Evolutionary conservation across 30 jellyfish, hydroid and myxozoan species (phyloP).

Genomic region (Nemopilema nomurai): DNA sequence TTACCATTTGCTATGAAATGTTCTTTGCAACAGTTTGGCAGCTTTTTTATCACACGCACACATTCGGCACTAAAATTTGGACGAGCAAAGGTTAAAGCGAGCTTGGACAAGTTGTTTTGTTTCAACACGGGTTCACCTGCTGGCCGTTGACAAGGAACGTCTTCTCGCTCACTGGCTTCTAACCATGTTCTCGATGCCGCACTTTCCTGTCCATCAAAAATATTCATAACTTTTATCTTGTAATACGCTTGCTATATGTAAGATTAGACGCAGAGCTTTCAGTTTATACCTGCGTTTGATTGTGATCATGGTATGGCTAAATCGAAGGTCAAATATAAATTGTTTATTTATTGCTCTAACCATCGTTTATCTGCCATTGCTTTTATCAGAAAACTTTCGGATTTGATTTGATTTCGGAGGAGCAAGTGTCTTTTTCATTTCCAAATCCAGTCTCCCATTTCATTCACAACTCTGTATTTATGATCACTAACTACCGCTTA

Average conservation of each 20-base stretch:
- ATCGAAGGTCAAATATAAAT: neutral
- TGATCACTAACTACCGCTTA: neutral
- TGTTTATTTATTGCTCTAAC: neutral
- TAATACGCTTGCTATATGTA: neutral
- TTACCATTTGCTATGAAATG: neutral
- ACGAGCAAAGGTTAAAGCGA: neutral
- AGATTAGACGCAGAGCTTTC: neutral
- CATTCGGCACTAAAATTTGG: neutral
- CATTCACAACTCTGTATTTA: neutral
- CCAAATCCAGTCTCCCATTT: neutral
- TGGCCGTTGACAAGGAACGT: slow-evolving; percentile 4
- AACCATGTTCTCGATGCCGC: neutral
- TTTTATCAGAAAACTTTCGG: neutral
- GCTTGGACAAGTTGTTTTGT: slow-evolving; percentile 23
- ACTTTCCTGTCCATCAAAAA: neutral
- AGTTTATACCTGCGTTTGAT: neutral
- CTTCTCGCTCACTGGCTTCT: slow-evolving; percentile 22
- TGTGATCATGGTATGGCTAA: neutral
- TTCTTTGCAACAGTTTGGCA: neutral
- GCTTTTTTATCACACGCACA: neutral
- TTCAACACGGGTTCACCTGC: slow-evolving; percentile 39
- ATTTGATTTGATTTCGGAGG: too few species aligned
- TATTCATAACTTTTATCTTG: neutral
- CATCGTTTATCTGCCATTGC: neutral
- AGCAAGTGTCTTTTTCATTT: neutral